Evolutionary conservation across 2,797 vertebrate species (phyloP).

Genomic region (Ctenochaetus hawaiiensis): DNA sequence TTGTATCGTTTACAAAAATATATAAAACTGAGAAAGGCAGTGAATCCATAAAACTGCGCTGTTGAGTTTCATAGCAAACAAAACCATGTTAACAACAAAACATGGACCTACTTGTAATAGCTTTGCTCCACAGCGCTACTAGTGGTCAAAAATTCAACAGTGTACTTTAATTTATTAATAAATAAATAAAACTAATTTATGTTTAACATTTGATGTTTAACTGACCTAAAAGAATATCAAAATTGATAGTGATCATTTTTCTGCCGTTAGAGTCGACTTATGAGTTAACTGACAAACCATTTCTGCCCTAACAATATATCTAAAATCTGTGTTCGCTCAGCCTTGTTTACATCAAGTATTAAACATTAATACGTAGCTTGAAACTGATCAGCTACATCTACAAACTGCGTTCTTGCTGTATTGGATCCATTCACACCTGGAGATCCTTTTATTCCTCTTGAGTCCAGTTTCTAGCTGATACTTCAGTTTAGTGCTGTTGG

Average conservation of each 20-base stretch:
- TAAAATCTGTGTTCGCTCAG: not conserved
- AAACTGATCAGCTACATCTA: constrained; percentile 8
- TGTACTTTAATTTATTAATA: not conserved
- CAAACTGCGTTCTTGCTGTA: not conserved
- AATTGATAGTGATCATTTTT: not conserved
- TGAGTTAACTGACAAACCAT: not conserved
- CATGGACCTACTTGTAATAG: not conserved
- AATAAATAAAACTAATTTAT: not conserved
- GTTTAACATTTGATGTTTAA: not conserved
- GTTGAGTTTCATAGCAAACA: no score
- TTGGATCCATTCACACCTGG: constrained; percentile 14
- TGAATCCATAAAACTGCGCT: not conserved
- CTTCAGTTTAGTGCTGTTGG: constrained; percentile 49
- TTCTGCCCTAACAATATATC: not conserved
- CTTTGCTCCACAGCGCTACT: not conserved
- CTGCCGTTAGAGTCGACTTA: no score
- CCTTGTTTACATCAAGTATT: not conserved
- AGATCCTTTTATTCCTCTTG: constrained; percentile 16
- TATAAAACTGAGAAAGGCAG: not conserved
- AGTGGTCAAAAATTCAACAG: no score
- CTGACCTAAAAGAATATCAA: not conserved
- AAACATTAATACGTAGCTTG: not conserved
- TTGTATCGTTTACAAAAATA: not conserved
- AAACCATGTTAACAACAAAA: no score
- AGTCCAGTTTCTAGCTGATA: constrained; percentile 43